phyloP scores from a whole-genome alignment of 2,888 invertebrate genomes.

The Calameuta idolon region DNA sequence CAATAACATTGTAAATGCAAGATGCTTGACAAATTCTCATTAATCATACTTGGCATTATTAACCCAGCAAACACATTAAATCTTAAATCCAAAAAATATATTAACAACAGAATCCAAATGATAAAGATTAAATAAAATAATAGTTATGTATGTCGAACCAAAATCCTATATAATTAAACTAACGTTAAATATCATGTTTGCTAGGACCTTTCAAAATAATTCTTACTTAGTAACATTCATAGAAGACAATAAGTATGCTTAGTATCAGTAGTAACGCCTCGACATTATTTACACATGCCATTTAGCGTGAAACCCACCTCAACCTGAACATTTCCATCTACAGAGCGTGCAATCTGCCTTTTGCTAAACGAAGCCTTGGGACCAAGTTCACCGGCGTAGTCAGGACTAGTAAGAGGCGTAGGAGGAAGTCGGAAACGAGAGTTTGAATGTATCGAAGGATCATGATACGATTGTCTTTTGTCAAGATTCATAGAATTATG shows the following conservation, averaged over 20 bases:
- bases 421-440: constrained; percentile 59
- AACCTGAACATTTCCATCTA: constrained; percentile 56
- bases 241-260: background rate
- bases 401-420: constrained; percentile 59
- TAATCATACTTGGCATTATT: background rate
- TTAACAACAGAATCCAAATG: background rate
- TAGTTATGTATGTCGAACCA: background rate
- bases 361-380: constrained; percentile 51
- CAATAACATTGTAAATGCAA: background rate
- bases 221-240: background rate
- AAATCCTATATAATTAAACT: background rate
- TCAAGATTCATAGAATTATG: constrained; percentile 27
- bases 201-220: background rate
- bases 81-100: background rate
- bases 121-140: background rate
- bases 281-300: constrained; percentile 41
- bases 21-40: background rate
- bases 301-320: constrained; percentile 58
- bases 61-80: background rate
- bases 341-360: constrained; percentile 66
- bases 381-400: constrained; percentile 44
- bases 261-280: background rate
- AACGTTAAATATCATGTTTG: background rate
- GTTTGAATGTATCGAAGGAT: constrained; percentile 31
- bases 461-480: constrained; percentile 29